Conservation (phyloP, 2,113 vertebrate genomes). For the Tylochromis polylepis region DNA sequence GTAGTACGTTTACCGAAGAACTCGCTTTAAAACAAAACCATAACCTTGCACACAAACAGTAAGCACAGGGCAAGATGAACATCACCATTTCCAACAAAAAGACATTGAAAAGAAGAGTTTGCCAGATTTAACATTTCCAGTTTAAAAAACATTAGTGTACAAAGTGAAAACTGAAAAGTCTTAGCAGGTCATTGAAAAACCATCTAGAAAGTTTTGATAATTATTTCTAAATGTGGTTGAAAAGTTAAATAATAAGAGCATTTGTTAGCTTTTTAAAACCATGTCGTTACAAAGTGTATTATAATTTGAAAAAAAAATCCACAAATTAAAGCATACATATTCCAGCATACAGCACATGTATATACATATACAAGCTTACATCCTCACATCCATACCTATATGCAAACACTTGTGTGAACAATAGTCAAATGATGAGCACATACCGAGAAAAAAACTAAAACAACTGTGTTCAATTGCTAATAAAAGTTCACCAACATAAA, state of each 20-base stretch:
- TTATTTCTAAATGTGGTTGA: neutral
- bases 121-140: neutral
- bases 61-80: neutral
- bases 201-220: neutral
- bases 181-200: neutral
- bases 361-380: neutral
- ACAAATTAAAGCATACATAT: neutral
- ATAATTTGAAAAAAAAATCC: neutral
- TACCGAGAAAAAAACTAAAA: neutral
- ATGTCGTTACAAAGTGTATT: accelerated
- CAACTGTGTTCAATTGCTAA: neutral
- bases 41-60: neutral
- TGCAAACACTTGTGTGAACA: neutral
- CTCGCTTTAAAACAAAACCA: neutral
- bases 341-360: neutral
- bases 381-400: neutral
- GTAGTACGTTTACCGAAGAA: neutral
- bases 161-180: no score
- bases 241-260: neutral
- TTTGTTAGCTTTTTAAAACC: neutral
- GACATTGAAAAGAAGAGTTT: neutral
- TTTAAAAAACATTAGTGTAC: no score
- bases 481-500: neutral
- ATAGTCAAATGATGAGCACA: neutral
- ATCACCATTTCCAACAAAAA: neutral